phyloP scores from a whole-genome alignment of 92 coral and sea anemone species.

The Desmophyllum pertusum region DNA sequence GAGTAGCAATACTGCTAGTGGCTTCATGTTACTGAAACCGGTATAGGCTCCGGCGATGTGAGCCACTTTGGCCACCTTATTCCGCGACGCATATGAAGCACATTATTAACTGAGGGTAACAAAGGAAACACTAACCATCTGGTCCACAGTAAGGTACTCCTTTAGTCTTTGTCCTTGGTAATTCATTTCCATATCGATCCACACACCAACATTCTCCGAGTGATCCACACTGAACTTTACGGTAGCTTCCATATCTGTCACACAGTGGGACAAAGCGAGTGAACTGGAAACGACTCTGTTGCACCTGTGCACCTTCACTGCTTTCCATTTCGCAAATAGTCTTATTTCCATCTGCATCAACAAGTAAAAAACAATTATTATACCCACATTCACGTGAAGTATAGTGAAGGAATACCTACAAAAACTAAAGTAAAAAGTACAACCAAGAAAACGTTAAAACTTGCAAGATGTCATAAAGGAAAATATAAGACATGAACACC shows the following conservation, averaged over 20 bases:
- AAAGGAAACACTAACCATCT: conserved; percentile 41
- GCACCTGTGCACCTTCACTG: conserved; percentile 60
- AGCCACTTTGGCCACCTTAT: too few relatives aligned
- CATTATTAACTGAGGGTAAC: too few relatives aligned
- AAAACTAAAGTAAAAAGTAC: too few relatives aligned
- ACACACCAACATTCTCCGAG: conserved; percentile 94
- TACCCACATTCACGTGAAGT: too few relatives aligned
- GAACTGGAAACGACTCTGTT: conserved; percentile 55
- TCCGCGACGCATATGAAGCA: too few relatives aligned
- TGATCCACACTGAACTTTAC: conserved; percentile 73
- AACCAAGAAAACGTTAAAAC: too few relatives aligned
- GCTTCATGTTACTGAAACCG: too few relatives aligned
- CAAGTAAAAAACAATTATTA: not conserved
- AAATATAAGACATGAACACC: not conserved
- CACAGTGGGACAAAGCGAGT: conserved; percentile 83
- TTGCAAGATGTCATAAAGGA: not conserved
- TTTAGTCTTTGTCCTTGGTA: conserved; percentile 79
- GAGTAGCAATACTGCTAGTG: too few relatives aligned
- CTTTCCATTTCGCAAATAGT: conserved; percentile 83
- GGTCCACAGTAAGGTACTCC: conserved; percentile 65
- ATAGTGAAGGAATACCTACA: too few relatives aligned
- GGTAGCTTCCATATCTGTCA: conserved; percentile 70
- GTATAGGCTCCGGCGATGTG: too few relatives aligned
- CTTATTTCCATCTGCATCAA: conserved; percentile 13
- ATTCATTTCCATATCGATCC: conserved; percentile 85